Base-by-base conservation (phyloP, 1,140 invertebrate species). In the Ceratosolen fusciceps region DNA sequence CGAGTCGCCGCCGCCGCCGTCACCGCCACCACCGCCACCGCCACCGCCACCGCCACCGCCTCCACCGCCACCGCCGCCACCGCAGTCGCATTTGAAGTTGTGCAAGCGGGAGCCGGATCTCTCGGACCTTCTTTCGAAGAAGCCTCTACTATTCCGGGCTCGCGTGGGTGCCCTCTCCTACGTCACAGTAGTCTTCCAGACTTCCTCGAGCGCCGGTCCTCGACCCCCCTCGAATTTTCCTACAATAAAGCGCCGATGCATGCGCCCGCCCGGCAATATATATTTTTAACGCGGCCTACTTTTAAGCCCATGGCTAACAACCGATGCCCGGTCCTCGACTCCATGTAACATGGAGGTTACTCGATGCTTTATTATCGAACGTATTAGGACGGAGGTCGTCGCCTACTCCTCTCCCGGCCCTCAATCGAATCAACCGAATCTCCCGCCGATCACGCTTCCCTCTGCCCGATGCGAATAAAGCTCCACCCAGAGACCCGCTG, bases 201-300 rank as follows among this genome's bases (percentile, higher is more conserved):
- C 37, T 68, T 67, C 52, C 34, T 34, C 34, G 26, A 37, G 54
- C 54, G 0, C 8, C 68, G 76, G 76, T 78, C 68, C 68, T 78
- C 76, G 76, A 78, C 76, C 76, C 68, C 54, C 74, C 62, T 19
- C 52, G 37, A 70, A 58, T 56, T 58, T 77, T 77, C 52, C 34
- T 76, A 68, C 10, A 21, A 16, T 54, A 24, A 26, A 47, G n/a
- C 29, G 7, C n/a, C n/a, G n/a, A n/a, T n/a, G n/a, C 19, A 7
- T 39, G 12, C 37, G 62, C 60, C 60, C 19, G 7, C 5, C n/a
- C 62, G 62, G 34, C n/a, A n/a, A n/a, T 68, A 47, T 34, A 26
- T 74, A 74, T 74, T 58, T 77, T 58, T 77, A 71, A 76, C 60
- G n/a, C 58, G 75, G 75, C 75, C 75, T 77, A 77, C 65, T 77